Percentiles rank a stretch among this genome's conserved stretches.
Evolutionary conservation across 2,888 invertebrate species (phyloP).

Genomic region (Pheosia gnoma): DNA sequence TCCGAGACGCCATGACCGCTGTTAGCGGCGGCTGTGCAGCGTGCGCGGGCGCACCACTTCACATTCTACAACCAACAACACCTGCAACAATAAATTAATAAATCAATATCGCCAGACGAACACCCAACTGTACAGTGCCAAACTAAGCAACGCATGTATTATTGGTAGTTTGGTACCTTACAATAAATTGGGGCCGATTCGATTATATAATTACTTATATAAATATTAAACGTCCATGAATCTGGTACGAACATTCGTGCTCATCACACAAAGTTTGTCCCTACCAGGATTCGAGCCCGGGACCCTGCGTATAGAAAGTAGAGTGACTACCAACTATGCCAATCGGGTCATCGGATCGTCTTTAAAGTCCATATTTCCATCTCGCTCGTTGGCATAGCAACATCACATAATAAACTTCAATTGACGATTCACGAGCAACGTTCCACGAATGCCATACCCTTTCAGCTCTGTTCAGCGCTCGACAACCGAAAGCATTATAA

Average conservation of each 20-base stretch:
- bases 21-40: slow-evolving; percentile 57
- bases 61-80: slow-evolving; percentile 63
- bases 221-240: too few relatives aligned
- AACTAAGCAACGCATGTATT: too few relatives aligned
- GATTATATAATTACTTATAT: too few relatives aligned
- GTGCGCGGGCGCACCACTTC: slow-evolving; percentile 55
- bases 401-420: not conserved
- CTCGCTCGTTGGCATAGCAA: not conserved
- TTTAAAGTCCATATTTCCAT: not conserved
- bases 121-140: too few relatives aligned
- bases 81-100: slow-evolving; percentile 49
- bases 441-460: slow-evolving; percentile 30
- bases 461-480: slow-evolving; percentile 22
- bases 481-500: slow-evolving; percentile 31
- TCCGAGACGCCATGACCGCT: slow-evolving; percentile 69
- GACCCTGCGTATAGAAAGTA: too few relatives aligned
- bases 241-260: too few relatives aligned
- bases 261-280: too few relatives aligned
- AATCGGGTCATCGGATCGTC: not conserved
- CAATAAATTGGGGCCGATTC: too few relatives aligned
- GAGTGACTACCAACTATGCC: too few relatives aligned
- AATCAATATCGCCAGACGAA: too few relatives aligned
- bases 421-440: slow-evolving; percentile 3
- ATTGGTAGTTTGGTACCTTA: too few relatives aligned
- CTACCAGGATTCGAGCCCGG: too few relatives aligned